Base-by-base conservation (phyloP, 2,113 vertebrate genomes). In the Fulica atra region DNA sequence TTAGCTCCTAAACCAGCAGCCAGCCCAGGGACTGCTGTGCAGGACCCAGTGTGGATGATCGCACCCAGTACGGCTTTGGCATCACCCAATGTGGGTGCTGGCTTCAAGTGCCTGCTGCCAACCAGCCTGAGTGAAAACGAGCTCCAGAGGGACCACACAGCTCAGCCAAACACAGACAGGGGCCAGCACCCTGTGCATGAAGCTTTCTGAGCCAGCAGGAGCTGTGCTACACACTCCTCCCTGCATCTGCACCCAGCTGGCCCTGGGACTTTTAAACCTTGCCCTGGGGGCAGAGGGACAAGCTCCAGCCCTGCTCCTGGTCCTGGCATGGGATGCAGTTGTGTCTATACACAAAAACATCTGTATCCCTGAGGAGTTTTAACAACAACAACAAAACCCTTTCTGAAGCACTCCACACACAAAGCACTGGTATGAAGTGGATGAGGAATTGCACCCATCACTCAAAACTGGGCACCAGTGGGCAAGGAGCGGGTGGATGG, bases 51-150 rank as follows among this genome's bases (percentile, higher is more conserved):
- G 0, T 5, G 2, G 92, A 23, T 7, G 5, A 65, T 9, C 1
- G 2, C 15, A 29, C 74, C 83, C 23, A 1, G 35, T 44, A 18
- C 9, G 1, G 84, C 51, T 61, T 5, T 18, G 0, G 78, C 79
- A 57, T 8, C 68, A 21, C 81, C 54, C 7, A 0, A 9, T 56
- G 40, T 3, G 3, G 81, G 38, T 0, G 1, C 59, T 3, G 2
- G 78, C 63, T 68, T 36, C 64, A 7, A 54, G 64, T 2, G 4
- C 74, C 60, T n/a, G 74, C 88, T 61, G 82, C 86, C 64, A 42
- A 11, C 46, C 95, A 71, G 23, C 36, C 31, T 1, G 0, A 74
- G 29, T 11, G 29, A 66, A 68, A 82, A 31, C 2, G 13, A 3
- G 61, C 80, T 76, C 80, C 15, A 2, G 44, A 64, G 76, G 83